Evolutionary conservation across 1,140 invertebrate species (phyloP).

Genomic region (Orussus abietinus): DNA sequence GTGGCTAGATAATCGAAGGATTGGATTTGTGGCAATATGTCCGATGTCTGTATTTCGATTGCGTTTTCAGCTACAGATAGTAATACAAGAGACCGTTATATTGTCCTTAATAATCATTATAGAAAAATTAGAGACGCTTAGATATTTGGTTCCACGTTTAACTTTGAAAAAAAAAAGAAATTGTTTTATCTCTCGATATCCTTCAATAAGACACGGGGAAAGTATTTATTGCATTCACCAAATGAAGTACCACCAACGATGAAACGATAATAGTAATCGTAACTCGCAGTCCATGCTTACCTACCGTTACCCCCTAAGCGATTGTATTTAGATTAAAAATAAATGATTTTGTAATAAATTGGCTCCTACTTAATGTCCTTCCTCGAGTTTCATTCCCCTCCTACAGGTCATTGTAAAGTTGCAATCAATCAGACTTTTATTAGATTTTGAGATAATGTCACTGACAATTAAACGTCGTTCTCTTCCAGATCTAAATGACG

Average conservation of each 20-base stretch:
- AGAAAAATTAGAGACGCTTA: too few species aligned
- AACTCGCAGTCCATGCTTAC: background rate
- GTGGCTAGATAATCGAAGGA: too few species aligned
- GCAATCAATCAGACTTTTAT: slow-evolving; percentile 1
- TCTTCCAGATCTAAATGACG: slow-evolving; percentile 42
- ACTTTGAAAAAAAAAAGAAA: too few species aligned
- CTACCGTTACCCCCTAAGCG: slow-evolving; percentile 3
- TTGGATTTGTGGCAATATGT: too few species aligned
- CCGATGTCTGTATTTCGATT: too few species aligned
- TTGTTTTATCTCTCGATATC: slow-evolving; percentile 8
- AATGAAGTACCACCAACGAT: background rate
- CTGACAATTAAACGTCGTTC: slow-evolving; percentile 13
- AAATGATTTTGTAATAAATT: slow-evolving; percentile 17
- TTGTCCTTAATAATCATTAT: too few species aligned
- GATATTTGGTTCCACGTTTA: too few species aligned
- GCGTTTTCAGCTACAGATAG: too few species aligned
- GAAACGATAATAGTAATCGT: background rate
- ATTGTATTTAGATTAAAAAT: slow-evolving; percentile 10
- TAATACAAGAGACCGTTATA: too few species aligned
- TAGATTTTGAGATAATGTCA: slow-evolving; percentile 9
- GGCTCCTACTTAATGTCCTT: slow-evolving; percentile 21
- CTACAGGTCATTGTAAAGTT: slow-evolving; percentile 10
- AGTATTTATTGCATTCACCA: background rate
- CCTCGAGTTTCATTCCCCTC: slow-evolving; percentile 5
- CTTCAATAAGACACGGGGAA: slow-evolving; percentile 3